Conservation (phyloP, 1,140 invertebrate genomes). For the Belonocnema kinseyi region DNA sequence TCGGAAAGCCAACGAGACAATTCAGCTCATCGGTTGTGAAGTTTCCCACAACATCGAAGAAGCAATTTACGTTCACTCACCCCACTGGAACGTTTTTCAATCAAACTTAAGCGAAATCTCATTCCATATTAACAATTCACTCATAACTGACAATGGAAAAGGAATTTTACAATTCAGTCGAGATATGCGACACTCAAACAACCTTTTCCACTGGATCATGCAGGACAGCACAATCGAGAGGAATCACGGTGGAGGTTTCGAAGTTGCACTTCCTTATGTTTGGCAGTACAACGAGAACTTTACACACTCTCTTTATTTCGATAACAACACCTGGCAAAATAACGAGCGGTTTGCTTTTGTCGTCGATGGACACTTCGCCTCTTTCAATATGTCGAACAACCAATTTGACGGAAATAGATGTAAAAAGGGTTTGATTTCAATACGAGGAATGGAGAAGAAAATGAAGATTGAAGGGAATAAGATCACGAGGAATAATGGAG, state of each 20-base stretch:
- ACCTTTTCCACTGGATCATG: constrained; percentile 94
- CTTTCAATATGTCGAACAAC: constrained; percentile 89
- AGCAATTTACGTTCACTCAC: constrained; percentile 88
- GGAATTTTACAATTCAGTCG: constrained; percentile 92
- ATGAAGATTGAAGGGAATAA: constrained; percentile 87
- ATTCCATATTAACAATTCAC: constrained; percentile 88
- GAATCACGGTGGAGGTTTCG: constrained; percentile 89
- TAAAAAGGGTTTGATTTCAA: constrained; percentile 86
- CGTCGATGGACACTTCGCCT: constrained; percentile 94
- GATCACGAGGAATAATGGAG: constrained; percentile 88
- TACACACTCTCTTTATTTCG: constrained; percentile 90
- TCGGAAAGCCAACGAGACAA: constrained; percentile 90
- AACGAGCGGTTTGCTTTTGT: constrained; percentile 91
- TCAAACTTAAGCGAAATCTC: constrained; percentile 90
- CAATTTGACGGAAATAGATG: constrained; percentile 91
- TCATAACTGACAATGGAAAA: constrained; percentile 89
- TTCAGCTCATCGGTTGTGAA: constrained; percentile 86
- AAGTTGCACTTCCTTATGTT: constrained; percentile 91
- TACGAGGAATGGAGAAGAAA: constrained; percentile 98
- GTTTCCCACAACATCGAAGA: constrained; percentile 87
- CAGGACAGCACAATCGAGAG: constrained; percentile 91
- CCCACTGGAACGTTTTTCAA: constrained; percentile 87
- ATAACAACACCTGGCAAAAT: constrained; percentile 89
- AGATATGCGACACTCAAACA: constrained; percentile 93
- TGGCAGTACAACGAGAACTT: constrained; percentile 97